Base-by-base conservation (phyloP, 2,888 invertebrate species). In the Zhengitettix transpicula region DNA sequence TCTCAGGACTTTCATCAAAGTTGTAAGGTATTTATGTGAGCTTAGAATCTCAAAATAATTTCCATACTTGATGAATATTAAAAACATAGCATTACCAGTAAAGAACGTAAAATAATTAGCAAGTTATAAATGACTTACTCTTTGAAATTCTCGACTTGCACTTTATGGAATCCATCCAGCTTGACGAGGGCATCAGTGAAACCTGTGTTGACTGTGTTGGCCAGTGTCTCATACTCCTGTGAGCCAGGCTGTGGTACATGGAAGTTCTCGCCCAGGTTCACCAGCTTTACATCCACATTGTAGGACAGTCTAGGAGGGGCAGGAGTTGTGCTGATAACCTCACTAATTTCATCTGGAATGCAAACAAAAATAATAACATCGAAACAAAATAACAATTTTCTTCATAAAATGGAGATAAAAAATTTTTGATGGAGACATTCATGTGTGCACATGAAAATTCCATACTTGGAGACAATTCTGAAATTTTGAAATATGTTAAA, bases 181-280 rank as follows among this genome's bases (percentile, higher is more conserved):
- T 79, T 75, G 15, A 73, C 75, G 42, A 87, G 74, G 11, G 81
- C 74, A 9, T 81, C 79, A 62, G 78, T 78, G 67, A 86, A 82
- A 54, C 81, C 83, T 59, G 79, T 78, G n/a, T 78, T 76, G 55
- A 87, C 80, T 7, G 79, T 80, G 51, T 80, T 78, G 10, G 84
- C 82, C 42, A 92, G 75, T 60, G 81, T 81, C 42, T 84, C 83
- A 67, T 84, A 91, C 66, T 90, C 88, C 14, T 78, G 72, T 16
- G 81, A 81, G n/a, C 85, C 87, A 0, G 77, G 76, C n/a, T 81
- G 74, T 0, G 91, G 92, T 0, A 85, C 79, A 59, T 80, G 77
- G 75, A 85, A 92, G 65, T 84, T 85, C 67, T 89, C 85, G 0
- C 87, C 91, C 42, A 89, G 73, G 44, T 85, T 85, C 40, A 85